Percentiles rank a stretch among this genome's conserved stretches.
Conservation (phyloP, 2,797 vertebrate species). For the Xenops minutus region DNA sequence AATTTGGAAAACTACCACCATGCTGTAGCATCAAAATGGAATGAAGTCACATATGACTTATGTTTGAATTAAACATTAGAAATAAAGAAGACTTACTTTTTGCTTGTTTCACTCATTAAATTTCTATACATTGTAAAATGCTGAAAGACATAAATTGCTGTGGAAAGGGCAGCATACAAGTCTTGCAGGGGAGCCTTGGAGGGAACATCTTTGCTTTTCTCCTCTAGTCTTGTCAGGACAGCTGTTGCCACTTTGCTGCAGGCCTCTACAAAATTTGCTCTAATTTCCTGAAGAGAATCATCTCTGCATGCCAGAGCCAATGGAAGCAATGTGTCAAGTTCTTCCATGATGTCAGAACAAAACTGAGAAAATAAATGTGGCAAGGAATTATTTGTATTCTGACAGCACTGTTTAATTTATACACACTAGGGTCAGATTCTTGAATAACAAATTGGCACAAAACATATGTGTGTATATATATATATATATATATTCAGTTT, state of each 20-base stretch:
- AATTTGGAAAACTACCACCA: background rate
- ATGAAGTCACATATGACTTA: background rate
- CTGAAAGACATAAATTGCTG: slow-evolving; percentile 81
- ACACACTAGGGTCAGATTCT: slow-evolving; percentile 8
- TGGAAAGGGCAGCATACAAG: slow-evolving; percentile 81
- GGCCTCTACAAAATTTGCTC: slow-evolving; percentile 87
- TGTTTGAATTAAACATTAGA: background rate
- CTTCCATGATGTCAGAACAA: slow-evolving; percentile 86
- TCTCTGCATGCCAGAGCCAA: slow-evolving; percentile 87
- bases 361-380: slow-evolving; percentile 81
- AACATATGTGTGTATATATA: slow-evolving; percentile 15
- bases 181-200: slow-evolving; percentile 82
- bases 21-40: background rate
- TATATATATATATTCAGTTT: background rate
- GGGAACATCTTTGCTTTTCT: slow-evolving; percentile 84
- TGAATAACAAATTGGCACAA: slow-evolving; percentile 54
- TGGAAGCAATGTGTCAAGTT: slow-evolving; percentile 88
- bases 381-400: slow-evolving; percentile 63
- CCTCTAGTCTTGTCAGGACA: slow-evolving; percentile 82
- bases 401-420: slow-evolving; percentile 60
- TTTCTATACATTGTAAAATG: slow-evolving; percentile 80
- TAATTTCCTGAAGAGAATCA: slow-evolving; percentile 85
- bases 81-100: slow-evolving; percentile 79
- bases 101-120: slow-evolving; percentile 80
- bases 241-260: slow-evolving; percentile 83